Evolutionary conservation across 2,797 vertebrate genomes (phyloP).

Genomic region (Pampus argenteus): DNA sequence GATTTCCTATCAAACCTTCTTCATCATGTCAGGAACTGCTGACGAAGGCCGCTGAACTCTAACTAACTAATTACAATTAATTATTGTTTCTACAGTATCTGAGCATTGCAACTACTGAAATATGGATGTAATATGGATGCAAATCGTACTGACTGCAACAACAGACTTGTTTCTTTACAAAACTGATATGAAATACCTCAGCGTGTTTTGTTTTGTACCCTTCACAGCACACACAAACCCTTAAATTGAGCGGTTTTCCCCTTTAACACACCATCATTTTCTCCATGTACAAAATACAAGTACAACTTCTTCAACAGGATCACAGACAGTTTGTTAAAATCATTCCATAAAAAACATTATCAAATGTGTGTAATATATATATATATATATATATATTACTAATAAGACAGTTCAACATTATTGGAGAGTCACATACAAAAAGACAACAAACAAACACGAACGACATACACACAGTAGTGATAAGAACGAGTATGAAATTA

Average conservation of each 20-base stretch:
- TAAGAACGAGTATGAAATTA: background rate
- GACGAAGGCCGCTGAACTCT: no score
- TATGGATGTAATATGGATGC: no score
- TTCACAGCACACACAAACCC: constrained; percentile 12
- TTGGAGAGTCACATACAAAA: constrained; percentile 81
- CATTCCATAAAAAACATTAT: constrained; percentile 87
- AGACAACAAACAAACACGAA: constrained; percentile 17
- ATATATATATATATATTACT: constrained; percentile 88
- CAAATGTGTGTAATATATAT: constrained; percentile 63
- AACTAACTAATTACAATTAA: no score
- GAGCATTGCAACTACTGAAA: no score
- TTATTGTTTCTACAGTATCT: no score
- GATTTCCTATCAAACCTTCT: no score
- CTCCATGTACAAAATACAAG: constrained; percentile 77
- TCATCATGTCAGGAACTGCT: no score
- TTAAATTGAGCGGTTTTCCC: background rate
- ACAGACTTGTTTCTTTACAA: no score
- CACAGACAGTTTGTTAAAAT: constrained; percentile 80
- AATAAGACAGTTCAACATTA: constrained; percentile 70
- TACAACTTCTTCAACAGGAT: constrained; percentile 62
- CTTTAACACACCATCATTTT: background rate
- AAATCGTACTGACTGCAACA: no score
- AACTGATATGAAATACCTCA: no score
- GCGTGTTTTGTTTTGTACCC: no score
- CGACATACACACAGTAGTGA: constrained; percentile 11